Evolutionary conservation across 2,113 vertebrate genomes (phyloP).

Genomic region (Oryzias javanicus): DNA sequence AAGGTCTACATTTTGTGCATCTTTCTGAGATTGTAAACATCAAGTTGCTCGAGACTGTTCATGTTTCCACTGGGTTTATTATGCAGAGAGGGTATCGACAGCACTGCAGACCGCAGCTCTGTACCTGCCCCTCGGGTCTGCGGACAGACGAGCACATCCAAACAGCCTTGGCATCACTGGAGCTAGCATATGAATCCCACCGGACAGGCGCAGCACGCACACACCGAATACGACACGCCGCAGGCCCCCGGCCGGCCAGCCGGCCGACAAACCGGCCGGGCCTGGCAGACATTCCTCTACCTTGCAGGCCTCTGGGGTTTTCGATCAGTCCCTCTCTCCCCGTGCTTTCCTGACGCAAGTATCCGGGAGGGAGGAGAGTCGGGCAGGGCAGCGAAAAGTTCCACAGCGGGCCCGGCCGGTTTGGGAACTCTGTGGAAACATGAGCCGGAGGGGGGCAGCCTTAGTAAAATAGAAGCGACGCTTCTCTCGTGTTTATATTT

Average conservation of each 20-base stretch:
- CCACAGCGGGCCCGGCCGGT: slow-evolving; percentile 13
- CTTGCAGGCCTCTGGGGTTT: slow-evolving; percentile 50
- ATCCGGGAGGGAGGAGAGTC: slow-evolving; percentile 55
- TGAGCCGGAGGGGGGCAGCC: not conserved
- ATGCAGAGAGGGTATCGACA: too few species aligned
- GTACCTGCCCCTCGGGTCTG: too few species aligned
- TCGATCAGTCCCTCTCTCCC: slow-evolving; percentile 53
- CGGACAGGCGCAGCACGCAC: not conserved
- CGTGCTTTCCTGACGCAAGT: slow-evolving; percentile 68
- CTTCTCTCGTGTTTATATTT: too few species aligned
- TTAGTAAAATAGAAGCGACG: too few species aligned
- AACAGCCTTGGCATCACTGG: too few species aligned
- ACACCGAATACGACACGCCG: not conserved
- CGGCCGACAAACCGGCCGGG: not conserved
- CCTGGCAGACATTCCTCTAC: slow-evolving; percentile 28
- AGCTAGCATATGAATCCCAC: too few species aligned
- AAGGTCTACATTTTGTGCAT: too few species aligned
- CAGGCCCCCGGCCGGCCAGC: not conserved
- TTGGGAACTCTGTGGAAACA: slow-evolving; percentile 8
- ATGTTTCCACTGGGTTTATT: too few species aligned
- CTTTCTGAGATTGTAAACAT: too few species aligned
- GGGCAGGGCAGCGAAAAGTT: slow-evolving; percentile 61
- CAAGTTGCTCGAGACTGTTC: too few species aligned
- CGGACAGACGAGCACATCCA: too few species aligned
- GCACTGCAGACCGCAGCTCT: too few species aligned